phyloP scores from a whole-genome alignment of 2,888 invertebrate genomes.

The Notodonta ziczac region DNA sequence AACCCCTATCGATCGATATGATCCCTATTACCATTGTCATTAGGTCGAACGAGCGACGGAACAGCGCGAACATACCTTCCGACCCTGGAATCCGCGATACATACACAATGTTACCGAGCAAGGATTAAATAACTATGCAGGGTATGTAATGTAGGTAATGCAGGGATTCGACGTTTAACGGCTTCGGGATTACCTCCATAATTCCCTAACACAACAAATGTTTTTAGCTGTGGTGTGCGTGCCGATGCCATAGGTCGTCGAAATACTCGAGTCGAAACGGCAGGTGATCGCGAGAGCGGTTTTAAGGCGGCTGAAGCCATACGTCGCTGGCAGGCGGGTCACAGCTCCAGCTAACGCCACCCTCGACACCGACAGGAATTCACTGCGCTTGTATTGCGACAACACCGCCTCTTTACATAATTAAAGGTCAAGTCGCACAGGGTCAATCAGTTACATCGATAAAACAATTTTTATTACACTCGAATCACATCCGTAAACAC shows the following conservation, averaged over 20 bases:
- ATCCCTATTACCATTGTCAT: slow-evolving; percentile 63
- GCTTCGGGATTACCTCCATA: slow-evolving; percentile 82
- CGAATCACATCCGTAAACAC: neutral
- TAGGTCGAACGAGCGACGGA: slow-evolving; percentile 60
- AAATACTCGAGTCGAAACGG: slow-evolving; percentile 46
- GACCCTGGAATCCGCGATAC: slow-evolving; percentile 48
- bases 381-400: slow-evolving; percentile 52
- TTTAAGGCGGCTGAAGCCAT: slow-evolving; percentile 69
- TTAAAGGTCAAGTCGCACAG: slow-evolving; percentile 51
- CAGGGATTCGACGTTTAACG: slow-evolving; percentile 80
- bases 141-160: slow-evolving; percentile 80
- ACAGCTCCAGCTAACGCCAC: slow-evolving; percentile 60
- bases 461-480: slow-evolving; percentile 2
- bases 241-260: slow-evolving; percentile 46
- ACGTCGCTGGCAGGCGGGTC: slow-evolving; percentile 58
- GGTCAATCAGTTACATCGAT: slow-evolving; percentile 15
- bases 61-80: slow-evolving; percentile 45
- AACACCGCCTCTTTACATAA: slow-evolving; percentile 56
- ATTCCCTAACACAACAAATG: slow-evolving; percentile 80
- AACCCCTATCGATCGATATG: slow-evolving; percentile 56
- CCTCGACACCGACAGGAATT: slow-evolving; percentile 64
- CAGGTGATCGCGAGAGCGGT: slow-evolving; percentile 48
- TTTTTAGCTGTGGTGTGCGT: slow-evolving; percentile 61
- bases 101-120: slow-evolving; percentile 66
- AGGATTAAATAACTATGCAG: slow-evolving; percentile 79